Percentiles rank a stretch among this genome's conserved stretches.
Evolutionary conservation across 1,140 invertebrate species (phyloP).

Genomic region (Anastatus disparis): DNA sequence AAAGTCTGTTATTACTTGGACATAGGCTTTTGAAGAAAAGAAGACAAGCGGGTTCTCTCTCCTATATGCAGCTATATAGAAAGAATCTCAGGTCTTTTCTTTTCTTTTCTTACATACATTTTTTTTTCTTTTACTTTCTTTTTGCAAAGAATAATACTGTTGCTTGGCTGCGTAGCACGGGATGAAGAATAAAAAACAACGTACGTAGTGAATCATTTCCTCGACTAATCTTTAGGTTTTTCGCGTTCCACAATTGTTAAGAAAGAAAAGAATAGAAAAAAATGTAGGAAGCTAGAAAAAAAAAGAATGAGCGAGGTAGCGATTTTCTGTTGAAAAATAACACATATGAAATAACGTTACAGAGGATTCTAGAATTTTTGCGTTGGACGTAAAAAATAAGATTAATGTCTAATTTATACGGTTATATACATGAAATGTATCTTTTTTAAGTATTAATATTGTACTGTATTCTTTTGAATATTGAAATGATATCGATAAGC

Average conservation of each 20-base stretch:
- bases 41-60: not conserved
- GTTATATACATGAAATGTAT: too few relatives aligned
- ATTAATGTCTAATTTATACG: too few relatives aligned
- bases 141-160: slow-evolving; percentile 6
- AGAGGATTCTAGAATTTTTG: too few relatives aligned
- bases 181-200: slow-evolving; percentile 16
- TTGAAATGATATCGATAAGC: too few relatives aligned
- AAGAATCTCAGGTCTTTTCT: not conserved
- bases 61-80: not conserved
- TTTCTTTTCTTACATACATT: not conserved
- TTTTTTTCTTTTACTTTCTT: slow-evolving; percentile 26
- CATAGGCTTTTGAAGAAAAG: too few relatives aligned
- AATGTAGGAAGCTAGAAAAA: too few relatives aligned
- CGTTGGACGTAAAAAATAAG: too few relatives aligned
- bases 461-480: too few relatives aligned
- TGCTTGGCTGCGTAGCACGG: not conserved
- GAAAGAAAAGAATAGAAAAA: not conserved
- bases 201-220: slow-evolving; percentile 8
- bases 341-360: too few relatives aligned
- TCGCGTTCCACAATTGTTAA: slow-evolving; percentile 13
- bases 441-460: too few relatives aligned
- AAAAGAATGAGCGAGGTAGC: too few relatives aligned
- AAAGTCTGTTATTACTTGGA: slow-evolving; percentile 27
- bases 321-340: too few relatives aligned
- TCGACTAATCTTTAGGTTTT: not conserved